Evolutionary conservation across 2,113 vertebrate genomes (phyloP).

Genomic region (Toxotes jaculatrix): DNA sequence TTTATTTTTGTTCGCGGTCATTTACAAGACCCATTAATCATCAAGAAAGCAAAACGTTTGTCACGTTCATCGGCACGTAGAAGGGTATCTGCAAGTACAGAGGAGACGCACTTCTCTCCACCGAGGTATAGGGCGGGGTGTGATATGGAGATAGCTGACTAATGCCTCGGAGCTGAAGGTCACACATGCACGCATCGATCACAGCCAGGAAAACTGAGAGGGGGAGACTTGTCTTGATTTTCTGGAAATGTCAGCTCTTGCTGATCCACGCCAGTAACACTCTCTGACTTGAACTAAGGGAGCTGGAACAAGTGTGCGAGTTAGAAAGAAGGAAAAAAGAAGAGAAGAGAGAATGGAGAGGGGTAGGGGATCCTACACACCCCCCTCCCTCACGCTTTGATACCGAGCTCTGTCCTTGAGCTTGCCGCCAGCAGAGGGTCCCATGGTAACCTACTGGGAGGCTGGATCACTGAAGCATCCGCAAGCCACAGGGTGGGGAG

Average conservation of each 20-base stretch:
- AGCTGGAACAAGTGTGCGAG: neutral
- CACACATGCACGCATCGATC: neutral
- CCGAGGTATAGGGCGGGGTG: neutral
- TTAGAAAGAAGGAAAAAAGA: neutral
- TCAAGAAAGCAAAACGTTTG: neutral
- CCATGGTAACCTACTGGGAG: conserved; percentile 31
- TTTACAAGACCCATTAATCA: too few species aligned
- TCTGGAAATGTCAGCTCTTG: neutral
- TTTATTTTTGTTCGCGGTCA: too few species aligned
- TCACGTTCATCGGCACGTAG: neutral
- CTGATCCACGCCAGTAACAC: neutral
- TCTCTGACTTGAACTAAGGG: neutral
- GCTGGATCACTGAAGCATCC: conserved; percentile 1
- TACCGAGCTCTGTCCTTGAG: conserved; percentile 50
- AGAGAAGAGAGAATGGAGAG: conserved; percentile 7
- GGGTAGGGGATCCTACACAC: neutral
- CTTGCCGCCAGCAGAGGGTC: conserved; percentile 39
- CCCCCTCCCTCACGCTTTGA: conserved; percentile 31
- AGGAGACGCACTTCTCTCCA: neutral
- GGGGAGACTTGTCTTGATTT: neutral
- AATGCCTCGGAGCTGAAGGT: conserved; percentile 9
- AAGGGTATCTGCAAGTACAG: neutral
- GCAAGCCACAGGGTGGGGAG: neutral
- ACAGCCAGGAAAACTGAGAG: neutral
- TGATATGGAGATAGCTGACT: neutral